Evolutionary conservation across 2,888 invertebrate genomes (phyloP).

Genomic region (Sipha maydis): DNA sequence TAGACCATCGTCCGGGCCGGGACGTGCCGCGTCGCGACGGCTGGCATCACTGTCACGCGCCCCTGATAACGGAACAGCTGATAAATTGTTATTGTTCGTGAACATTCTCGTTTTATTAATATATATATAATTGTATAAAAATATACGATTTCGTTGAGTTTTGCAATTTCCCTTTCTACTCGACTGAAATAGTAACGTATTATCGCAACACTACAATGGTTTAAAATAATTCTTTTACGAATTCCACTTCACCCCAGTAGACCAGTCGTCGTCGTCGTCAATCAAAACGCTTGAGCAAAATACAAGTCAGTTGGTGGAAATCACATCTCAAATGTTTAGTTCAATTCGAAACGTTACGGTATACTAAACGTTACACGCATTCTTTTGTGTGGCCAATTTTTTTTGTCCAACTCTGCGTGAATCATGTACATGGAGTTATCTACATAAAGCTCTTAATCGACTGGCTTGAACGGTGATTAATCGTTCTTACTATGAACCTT

Average conservation of each 20-base stretch:
- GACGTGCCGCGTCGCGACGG: neutral
- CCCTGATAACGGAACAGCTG: constrained; percentile 53
- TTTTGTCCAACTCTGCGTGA: too few species aligned
- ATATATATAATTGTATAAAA: neutral
- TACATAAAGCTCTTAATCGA: neutral
- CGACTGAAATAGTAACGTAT: neutral
- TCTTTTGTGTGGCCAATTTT: too few species aligned
- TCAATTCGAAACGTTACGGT: too few species aligned
- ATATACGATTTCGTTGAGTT: constrained; percentile 37
- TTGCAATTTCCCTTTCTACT: constrained; percentile 44
- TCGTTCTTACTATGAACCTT: constrained; percentile 27
- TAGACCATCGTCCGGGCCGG: too few species aligned
- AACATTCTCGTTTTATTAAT: constrained; percentile 48
- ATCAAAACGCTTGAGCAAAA: neutral
- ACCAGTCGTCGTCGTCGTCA: neutral
- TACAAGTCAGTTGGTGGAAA: neutral
- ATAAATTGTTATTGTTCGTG: constrained; percentile 61
- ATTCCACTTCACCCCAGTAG: neutral
- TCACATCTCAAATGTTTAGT: neutral
- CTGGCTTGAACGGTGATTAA: neutral
- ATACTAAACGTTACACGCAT: too few species aligned
- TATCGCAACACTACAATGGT: neutral
- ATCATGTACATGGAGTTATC: neutral
- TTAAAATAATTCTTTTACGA: constrained; percentile 7
- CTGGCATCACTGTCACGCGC: constrained; percentile 1